phyloP scores from a whole-genome alignment of 1,140 invertebrate genomes.

The Megalopta genalis region DNA sequence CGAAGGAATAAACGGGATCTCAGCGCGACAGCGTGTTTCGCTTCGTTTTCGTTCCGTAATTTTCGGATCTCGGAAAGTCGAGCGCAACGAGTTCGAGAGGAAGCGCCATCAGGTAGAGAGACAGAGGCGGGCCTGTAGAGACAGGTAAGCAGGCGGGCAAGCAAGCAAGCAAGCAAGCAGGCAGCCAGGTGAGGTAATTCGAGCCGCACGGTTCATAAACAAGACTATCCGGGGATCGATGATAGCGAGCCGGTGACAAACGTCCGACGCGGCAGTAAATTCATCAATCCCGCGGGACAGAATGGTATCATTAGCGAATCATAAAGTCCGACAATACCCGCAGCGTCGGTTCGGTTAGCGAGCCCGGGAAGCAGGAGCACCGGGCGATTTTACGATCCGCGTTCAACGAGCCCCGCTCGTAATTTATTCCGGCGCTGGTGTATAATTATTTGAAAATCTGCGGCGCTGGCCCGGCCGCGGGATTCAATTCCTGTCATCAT shows the following conservation, averaged over 20 bases:
- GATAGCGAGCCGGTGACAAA: background rate
- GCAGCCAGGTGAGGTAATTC: constrained; percentile 13
- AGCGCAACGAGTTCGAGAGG: background rate
- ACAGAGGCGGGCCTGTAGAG: no score
- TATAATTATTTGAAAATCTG: constrained; percentile 38
- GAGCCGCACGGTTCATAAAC: constrained; percentile 25
- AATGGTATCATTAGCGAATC: constrained; percentile 37
- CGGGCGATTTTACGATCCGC: constrained; percentile 11
- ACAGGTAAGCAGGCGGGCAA: no score
- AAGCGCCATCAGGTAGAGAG: no score
- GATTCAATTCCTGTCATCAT: constrained; percentile 31
- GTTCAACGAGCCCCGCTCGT: background rate
- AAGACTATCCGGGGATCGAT: background rate
- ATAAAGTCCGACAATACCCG: constrained; percentile 12
- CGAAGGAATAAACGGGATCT: no score
- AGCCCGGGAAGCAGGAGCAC: background rate
- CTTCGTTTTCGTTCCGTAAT: background rate
- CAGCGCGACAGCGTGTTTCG: no score
- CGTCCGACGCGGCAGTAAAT: constrained; percentile 25
- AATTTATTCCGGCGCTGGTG: background rate
- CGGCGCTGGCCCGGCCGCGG: background rate
- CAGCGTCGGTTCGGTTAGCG: background rate
- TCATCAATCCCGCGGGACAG: constrained; percentile 22
- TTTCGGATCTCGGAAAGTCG: background rate
- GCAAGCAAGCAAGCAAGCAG: no score